phyloP scores from a whole-genome alignment of 37 sponge, comb jelly and placozoan species.

The Spongia lamella region DNA sequence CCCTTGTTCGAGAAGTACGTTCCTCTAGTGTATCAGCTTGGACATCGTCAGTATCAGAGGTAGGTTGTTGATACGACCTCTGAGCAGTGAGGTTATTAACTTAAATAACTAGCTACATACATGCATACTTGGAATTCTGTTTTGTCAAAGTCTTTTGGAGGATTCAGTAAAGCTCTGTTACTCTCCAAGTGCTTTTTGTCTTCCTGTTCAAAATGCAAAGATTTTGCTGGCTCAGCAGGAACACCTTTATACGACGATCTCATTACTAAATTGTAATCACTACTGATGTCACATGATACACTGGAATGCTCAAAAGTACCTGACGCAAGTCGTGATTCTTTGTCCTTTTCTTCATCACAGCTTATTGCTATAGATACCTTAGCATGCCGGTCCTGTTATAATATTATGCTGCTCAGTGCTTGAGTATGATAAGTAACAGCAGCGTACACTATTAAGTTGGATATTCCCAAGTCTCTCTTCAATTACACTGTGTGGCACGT shows the following conservation, averaged over 20 bases:
- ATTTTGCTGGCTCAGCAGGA: slow-evolving; percentile 12
- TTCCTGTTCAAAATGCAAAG: slow-evolving; percentile 4
- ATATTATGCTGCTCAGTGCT: too few relatives aligned
- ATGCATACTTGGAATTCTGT: slow-evolving; percentile 15
- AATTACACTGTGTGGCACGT: too few relatives aligned
- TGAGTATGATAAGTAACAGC: too few relatives aligned
- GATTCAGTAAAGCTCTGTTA: slow-evolving; percentile 44
- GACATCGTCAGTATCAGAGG: too few relatives aligned
- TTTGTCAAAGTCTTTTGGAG: slow-evolving; percentile 3
- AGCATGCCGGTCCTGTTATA: slow-evolving; percentile 12
- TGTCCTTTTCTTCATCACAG: slow-evolving; percentile 16
- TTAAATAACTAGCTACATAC: too few relatives aligned
- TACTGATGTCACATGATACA: background rate
- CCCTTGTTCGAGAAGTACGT: slow-evolving; percentile 33
- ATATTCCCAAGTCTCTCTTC: too few relatives aligned
- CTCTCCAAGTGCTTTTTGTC: slow-evolving; percentile 69
- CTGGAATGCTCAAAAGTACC: background rate
- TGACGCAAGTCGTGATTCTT: background rate
- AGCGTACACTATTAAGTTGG: too few relatives aligned
- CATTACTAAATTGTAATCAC: slow-evolving; percentile 34
- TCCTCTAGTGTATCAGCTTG: background rate
- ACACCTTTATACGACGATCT: slow-evolving; percentile 34
- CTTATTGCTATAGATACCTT: slow-evolving; percentile 28
- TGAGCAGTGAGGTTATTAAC: too few relatives aligned
- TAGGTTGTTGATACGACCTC: background rate